Base-by-base conservation (phyloP, 2,797 vertebrate genomes). In the Malacoctenus gilli region DNA sequence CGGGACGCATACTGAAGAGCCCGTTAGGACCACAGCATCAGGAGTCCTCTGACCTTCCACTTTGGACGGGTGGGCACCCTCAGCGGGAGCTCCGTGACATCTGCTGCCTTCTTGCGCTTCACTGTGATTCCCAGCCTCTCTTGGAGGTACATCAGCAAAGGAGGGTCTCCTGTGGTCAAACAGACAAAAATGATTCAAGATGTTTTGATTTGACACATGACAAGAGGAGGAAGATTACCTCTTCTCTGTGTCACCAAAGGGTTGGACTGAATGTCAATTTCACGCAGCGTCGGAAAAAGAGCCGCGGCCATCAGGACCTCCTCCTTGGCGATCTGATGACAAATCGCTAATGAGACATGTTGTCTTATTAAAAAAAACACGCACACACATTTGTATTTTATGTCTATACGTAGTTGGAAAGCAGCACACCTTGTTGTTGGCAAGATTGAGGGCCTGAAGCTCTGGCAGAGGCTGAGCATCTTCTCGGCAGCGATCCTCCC, bases 211-310 rank as follows among this genome's bases (percentile, higher is more conserved):
- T n/a, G n/a, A n/a, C n/a, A n/a, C n/a, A n/a, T n/a, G n/a, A n/a
- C n/a, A n/a, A n/a, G n/a, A n/a, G n/a, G 54, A 8, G 56, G 15
- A 38, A 23, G 14, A 65, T 58, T 90, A 95, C 94, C 93, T 16
- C 85, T 90, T 22, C 69, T 90, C 20, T 58, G 80, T 4, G 80
- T 89, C 59, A 89, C 91, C 43, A 96, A 70, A 13, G 94, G 94
- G 81, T 98, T 97, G 79, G 90, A 91, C 62, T 92, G 85, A 62
- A 96, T 92, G 12, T 91, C 75, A 20, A 96, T 83, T 79, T 95
- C 90, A 11, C 30, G 66, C 50, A 96, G 92, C 41, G 74, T 85
- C 0, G 92, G 94, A 79, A 96, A 94, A 59, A 95, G 85, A 67
- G 91, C 90, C 12, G 79, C 90, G 0, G 93, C 89, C 47, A 95